Percentiles rank a stretch among this genome's conserved stretches.
Conservation (phyloP, 2,888 invertebrate species). For the Ormia ochracea region DNA sequence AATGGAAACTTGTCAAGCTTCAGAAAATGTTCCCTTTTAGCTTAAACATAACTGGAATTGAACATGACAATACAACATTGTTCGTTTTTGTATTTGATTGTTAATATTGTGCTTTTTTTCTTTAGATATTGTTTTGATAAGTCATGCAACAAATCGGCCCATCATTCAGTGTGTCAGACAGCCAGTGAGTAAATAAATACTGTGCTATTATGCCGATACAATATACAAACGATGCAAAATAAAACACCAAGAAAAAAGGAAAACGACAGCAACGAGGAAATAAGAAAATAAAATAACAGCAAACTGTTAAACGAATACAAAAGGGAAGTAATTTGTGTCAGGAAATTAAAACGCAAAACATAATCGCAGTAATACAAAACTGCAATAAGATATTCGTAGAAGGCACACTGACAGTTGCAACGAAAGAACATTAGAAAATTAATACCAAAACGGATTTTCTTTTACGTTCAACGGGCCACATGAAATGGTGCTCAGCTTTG, state of each 20-base stretch:
- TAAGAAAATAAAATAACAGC: constrained; percentile 2
- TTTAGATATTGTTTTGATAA: not conserved
- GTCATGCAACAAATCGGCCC: not conserved
- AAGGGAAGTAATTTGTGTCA: constrained; percentile 54
- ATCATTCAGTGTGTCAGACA: constrained; percentile 8
- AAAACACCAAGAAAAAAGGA: not conserved
- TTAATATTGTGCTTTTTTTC: not conserved
- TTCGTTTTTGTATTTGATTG: not conserved
- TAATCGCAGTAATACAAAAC: constrained; percentile 18
- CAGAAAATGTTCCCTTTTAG: not conserved
- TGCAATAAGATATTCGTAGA: not conserved
- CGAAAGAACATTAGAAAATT: not conserved
- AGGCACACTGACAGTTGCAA: not conserved
- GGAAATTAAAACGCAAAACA: constrained; percentile 57
- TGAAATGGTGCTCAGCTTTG: no score
- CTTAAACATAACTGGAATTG: not conserved
- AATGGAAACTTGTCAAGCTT: constrained; percentile 22
- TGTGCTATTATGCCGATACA: not conserved
- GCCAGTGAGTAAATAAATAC: not conserved
- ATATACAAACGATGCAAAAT: not conserved
- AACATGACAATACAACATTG: constrained; percentile 6
- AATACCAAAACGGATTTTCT: not conserved
- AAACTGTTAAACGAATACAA: constrained; percentile 26
- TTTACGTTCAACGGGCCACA: not conserved
- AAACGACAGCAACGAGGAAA: not conserved